phyloP scores from a whole-genome alignment of 1,140 invertebrate genomes.

The Agrilus planipennis region DNA sequence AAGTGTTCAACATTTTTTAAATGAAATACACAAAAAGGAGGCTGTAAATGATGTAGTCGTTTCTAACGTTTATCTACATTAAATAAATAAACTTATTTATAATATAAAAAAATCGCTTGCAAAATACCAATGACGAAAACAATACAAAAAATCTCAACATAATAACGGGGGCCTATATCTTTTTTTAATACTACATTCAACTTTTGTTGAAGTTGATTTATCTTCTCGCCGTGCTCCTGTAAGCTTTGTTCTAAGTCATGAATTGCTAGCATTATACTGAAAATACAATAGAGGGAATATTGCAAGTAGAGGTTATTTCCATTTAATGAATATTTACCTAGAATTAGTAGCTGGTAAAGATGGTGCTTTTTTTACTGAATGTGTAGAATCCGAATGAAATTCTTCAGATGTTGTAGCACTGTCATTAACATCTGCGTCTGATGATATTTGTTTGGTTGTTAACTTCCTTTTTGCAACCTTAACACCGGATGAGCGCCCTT shows the following conservation, averaged over 20 bases:
- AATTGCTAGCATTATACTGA: conserved; percentile 24
- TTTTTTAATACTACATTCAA: conserved; percentile 9
- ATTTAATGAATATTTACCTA: conserved; percentile 12
- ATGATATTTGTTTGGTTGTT: conserved; percentile 26
- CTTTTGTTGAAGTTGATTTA: conserved; percentile 21
- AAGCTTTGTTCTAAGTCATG: conserved; percentile 23
- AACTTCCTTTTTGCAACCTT: conserved; percentile 26
- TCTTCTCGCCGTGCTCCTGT: conserved; percentile 21
- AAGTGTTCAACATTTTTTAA: too few relatives aligned
- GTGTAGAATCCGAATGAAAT: conserved; percentile 31
- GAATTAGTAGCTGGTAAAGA: conserved; percentile 12
- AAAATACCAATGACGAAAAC: conserved; percentile 6
- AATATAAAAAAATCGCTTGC: conserved; percentile 10
- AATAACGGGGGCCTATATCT: conserved; percentile 3
- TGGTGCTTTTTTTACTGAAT: conserved; percentile 22
- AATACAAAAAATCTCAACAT: conserved; percentile 6
- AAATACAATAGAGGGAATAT: conserved; percentile 7
- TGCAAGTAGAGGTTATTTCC: conserved; percentile 3
- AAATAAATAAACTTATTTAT: too few relatives aligned
- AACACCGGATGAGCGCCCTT: conserved; percentile 9
- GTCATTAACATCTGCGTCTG: conserved; percentile 28
- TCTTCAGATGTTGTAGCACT: conserved; percentile 27
- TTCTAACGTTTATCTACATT: too few relatives aligned
- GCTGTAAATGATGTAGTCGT: too few relatives aligned
- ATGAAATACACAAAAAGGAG: too few relatives aligned